Evolutionary conservation across 2,797 vertebrate species (phyloP).

Genomic region (Balearica regulorum): DNA sequence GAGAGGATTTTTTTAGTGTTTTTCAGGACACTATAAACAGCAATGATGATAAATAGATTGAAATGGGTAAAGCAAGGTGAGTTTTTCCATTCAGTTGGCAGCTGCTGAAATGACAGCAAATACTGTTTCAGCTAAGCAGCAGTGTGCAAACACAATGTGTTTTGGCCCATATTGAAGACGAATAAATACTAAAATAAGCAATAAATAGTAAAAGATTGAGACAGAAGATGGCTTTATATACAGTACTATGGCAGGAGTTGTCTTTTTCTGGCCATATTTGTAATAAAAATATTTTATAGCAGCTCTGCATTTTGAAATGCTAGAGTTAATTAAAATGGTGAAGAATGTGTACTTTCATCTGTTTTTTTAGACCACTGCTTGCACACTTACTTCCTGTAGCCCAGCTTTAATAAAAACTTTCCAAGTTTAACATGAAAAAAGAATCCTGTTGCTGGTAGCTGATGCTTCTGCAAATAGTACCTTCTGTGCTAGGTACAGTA

Average conservation of each 20-base stretch:
- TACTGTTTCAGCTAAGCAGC: background rate
- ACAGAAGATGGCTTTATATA: background rate
- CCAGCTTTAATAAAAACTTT: background rate
- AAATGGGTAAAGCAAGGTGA: background rate
- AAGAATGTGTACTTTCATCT: slow-evolving; percentile 61
- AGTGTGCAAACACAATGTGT: background rate
- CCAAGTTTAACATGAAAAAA: background rate
- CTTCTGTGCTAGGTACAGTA: background rate
- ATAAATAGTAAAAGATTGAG: background rate
- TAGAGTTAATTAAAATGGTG: slow-evolving; percentile 49
- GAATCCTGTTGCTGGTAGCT: background rate
- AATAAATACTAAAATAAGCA: background rate
- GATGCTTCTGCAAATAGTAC: background rate
- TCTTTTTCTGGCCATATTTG: background rate
- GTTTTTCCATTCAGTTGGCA: background rate
- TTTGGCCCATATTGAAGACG: background rate
- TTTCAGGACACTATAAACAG: no score
- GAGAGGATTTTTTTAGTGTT: background rate
- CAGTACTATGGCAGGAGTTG: background rate
- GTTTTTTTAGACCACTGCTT: slow-evolving; percentile 1
- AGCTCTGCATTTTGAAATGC: slow-evolving; percentile 37
- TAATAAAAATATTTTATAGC: slow-evolving; percentile 33
- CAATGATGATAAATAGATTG: background rate
- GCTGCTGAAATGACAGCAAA: background rate
- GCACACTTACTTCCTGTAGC: background rate